These are phyloP conservation scores for Nymphalis urticae DNA, from an alignment of 2,888 invertebrate species.

Conservation along the genomic window DNA sequence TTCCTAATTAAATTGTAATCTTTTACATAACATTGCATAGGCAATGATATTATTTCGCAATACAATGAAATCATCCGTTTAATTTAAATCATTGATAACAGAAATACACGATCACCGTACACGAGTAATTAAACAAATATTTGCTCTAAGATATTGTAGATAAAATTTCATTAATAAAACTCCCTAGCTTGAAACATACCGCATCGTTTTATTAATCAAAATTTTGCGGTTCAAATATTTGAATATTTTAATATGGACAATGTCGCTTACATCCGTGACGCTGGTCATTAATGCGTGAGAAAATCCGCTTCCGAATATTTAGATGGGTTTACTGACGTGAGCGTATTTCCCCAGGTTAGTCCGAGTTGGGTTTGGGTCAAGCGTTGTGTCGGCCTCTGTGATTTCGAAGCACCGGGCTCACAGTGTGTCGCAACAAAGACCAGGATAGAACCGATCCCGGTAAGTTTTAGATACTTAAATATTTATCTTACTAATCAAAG, in stretches of 20 bases:
- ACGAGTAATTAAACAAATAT: constrained; percentile 27
- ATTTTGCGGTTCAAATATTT: constrained; percentile 37
- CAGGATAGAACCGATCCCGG: constrained; percentile 61
- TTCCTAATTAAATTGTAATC: not conserved
- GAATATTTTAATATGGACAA: constrained; percentile 41
- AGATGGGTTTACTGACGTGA: constrained; percentile 44
- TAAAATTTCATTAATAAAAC: constrained; percentile 27
- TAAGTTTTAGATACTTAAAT: constrained; percentile 47
- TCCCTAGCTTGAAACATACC: not conserved
- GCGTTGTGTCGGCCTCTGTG: constrained; percentile 71
- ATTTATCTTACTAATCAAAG: constrained; percentile 37
- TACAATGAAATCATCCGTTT: constrained; percentile 13
- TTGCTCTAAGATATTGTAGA: constrained; percentile 8
- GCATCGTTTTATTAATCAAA: constrained; percentile 15
- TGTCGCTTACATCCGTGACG: constrained; percentile 49
- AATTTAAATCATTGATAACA: constrained; percentile 19
- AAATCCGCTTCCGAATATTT: constrained; percentile 53
- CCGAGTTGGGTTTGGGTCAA: constrained; percentile 75
- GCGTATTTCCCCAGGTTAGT: constrained; percentile 67
- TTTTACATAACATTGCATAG: not conserved
- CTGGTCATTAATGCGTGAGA: constrained; percentile 62
- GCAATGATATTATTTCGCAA: constrained; percentile 14
- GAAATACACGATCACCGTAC: constrained; percentile 12
- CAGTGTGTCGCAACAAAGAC: constrained; percentile 60
- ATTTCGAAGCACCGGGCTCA: constrained; percentile 58